phyloP scores from a whole-genome alignment of 2,113 vertebrate genomes.

The Dromaius novaehollandiae region DNA sequence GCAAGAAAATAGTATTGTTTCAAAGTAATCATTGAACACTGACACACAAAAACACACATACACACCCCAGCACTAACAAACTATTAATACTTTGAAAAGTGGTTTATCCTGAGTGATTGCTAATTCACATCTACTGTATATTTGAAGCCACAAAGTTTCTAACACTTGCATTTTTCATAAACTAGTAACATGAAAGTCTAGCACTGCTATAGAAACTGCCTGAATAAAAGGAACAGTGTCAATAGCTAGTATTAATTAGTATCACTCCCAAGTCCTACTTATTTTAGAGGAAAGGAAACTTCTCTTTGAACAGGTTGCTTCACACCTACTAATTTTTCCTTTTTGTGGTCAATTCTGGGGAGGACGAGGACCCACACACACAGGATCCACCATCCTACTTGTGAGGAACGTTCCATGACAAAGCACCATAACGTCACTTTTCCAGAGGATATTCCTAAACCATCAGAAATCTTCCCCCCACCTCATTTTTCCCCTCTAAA shows the following conservation, averaged over 20 bases:
- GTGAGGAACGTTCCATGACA: constrained; percentile 8
- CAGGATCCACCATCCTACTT: neutral
- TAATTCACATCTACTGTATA: constrained; percentile 50
- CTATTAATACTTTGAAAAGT: constrained; percentile 41
- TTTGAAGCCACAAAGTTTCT: constrained; percentile 42
- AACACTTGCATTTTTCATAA: constrained; percentile 53
- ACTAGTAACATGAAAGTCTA: constrained; percentile 48
- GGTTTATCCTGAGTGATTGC: constrained; percentile 52
- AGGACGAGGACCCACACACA: neutral
- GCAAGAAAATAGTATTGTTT: constrained; percentile 37
- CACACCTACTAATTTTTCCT: neutral
- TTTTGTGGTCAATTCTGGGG: neutral
- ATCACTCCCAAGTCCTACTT: neutral
- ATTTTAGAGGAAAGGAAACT: neutral
- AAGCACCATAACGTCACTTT: constrained; percentile 4
- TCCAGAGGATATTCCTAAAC: neutral
- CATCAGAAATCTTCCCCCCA: neutral
- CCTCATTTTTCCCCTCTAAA: neutral
- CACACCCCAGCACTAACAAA: constrained; percentile 35
- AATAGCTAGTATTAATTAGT: constrained; percentile 9
- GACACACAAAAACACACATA: constrained; percentile 15
- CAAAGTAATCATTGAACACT: constrained; percentile 32
- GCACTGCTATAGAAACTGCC: constrained; percentile 38
- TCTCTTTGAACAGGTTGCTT: neutral
- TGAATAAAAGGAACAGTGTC: constrained; percentile 50